A percentile compares a stretch with the other conserved stretches of the same genome.
Evolutionary conservation across 2,113 vertebrate genomes (phyloP).

Genomic region (Coracopsis vasa): DNA sequence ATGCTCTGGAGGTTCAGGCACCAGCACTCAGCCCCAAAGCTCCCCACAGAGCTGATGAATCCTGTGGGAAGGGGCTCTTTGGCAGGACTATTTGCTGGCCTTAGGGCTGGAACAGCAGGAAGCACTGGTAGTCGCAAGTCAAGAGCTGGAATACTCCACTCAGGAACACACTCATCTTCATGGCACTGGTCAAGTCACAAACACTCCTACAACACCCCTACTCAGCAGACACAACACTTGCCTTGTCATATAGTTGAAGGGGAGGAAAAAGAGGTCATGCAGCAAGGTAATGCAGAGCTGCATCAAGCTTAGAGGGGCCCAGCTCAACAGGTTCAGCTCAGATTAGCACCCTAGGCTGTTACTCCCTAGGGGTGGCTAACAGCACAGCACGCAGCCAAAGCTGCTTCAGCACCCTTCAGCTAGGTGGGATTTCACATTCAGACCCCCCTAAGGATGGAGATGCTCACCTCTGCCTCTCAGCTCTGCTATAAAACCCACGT

Average conservation of each 20-base stretch:
- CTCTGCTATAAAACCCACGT: accelerated
- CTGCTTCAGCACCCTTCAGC: neutral
- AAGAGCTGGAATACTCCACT: neutral
- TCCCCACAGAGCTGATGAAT: neutral
- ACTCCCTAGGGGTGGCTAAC: neutral
- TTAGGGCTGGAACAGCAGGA: neutral
- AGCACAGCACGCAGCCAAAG: neutral
- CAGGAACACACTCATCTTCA: neutral
- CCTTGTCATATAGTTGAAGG: neutral
- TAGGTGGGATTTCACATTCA: neutral
- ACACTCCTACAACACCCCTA: neutral
- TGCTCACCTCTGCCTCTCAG: neutral
- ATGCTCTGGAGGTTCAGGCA: neutral
- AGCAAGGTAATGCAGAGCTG: neutral
- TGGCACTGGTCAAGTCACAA: neutral
- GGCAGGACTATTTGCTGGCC: neutral
- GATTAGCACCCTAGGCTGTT: neutral
- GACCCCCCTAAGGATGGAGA: neutral
- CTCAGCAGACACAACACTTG: neutral
- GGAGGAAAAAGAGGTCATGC: neutral
- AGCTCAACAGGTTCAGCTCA: neutral
- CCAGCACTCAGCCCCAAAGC: neutral
- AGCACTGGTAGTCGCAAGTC: neutral
- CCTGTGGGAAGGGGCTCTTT: neutral
- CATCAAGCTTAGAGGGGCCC: neutral